Conservation (phyloP, 2,888 invertebrate genomes). For the Leucophenga maculata region DNA sequence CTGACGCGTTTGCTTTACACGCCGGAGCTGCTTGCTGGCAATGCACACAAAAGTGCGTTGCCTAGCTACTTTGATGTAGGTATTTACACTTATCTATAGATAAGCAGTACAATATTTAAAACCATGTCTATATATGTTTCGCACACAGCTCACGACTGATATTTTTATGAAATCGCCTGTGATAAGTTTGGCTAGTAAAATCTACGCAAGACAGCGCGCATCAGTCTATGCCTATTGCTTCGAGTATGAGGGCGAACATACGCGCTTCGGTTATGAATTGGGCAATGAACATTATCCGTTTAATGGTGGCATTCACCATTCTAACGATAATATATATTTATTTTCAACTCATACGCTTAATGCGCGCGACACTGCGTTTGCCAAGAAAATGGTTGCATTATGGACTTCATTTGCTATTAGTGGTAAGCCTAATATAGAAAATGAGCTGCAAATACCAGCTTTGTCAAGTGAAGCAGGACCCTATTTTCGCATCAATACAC, state of each 20-base stretch:
- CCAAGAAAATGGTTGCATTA: constrained; percentile 72
- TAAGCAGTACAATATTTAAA: too few species aligned
- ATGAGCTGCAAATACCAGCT: constrained; percentile 31
- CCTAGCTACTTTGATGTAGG: constrained; percentile 74
- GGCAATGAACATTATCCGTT: constrained; percentile 72
- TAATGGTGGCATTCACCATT: constrained; percentile 75
- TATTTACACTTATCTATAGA: too few species aligned
- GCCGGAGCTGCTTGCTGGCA: constrained; percentile 63
- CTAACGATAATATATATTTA: constrained; percentile 77
- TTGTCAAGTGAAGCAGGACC: constrained; percentile 65
- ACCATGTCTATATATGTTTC: background rate
- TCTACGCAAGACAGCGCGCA: constrained; percentile 53
- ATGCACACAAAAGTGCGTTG: constrained; percentile 71
- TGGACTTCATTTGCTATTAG: constrained; percentile 72
- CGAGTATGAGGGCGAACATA: constrained; percentile 72
- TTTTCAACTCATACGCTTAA: constrained; percentile 71
- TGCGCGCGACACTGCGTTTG: constrained; percentile 67
- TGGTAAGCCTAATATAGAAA: constrained; percentile 56
- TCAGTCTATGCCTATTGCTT: constrained; percentile 73
- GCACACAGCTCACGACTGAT: constrained; percentile 50
- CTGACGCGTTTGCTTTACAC: constrained; percentile 71
- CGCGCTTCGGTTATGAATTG: constrained; percentile 72
- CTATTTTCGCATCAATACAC: constrained; percentile 65
- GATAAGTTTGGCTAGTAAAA: constrained; percentile 65
- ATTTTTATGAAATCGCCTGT: constrained; percentile 73